Evolutionary conservation across 2,797 vertebrate species (phyloP).

Genomic region (Siniperca obscura): DNA sequence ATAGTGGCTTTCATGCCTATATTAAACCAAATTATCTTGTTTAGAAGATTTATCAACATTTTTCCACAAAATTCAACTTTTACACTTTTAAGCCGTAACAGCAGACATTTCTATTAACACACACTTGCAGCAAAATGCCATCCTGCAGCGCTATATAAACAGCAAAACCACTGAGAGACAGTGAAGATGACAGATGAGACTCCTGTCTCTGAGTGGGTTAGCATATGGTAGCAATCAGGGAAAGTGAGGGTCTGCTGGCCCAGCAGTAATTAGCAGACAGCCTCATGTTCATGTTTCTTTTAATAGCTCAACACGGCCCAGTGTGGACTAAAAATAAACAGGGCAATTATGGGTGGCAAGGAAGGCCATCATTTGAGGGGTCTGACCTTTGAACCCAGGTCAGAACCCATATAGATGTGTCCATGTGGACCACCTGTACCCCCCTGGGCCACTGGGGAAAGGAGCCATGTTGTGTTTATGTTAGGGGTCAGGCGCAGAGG

Average conservation of each 20-base stretch:
- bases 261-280: conserved; percentile 89
- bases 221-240: conserved; percentile 91
- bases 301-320: conserved; percentile 89
- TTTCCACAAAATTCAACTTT: conserved; percentile 13
- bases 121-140: conserved; percentile 37
- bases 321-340: conserved; percentile 92
- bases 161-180: conserved; percentile 73
- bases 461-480: conserved; percentile 79
- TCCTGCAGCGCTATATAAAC: conserved; percentile 31
- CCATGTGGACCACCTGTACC: conserved; percentile 83
- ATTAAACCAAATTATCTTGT: neutral
- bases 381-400: conserved; percentile 84
- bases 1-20: neutral
- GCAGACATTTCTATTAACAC: conserved; percentile 20
- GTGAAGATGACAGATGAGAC: conserved; percentile 81
- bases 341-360: conserved; percentile 83
- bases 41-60: neutral
- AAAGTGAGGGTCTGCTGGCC: conserved; percentile 85
- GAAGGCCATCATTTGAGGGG: conserved; percentile 85
- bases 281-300: conserved; percentile 90
- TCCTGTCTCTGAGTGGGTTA: conserved; percentile 71
- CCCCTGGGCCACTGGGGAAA: conserved; percentile 71
- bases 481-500: conserved; percentile 79
- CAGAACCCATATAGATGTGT: conserved; percentile 78
- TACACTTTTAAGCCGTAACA: neutral